phyloP scores from a whole-genome alignment of 2,888 invertebrate species.

The Patella pellucida region DNA sequence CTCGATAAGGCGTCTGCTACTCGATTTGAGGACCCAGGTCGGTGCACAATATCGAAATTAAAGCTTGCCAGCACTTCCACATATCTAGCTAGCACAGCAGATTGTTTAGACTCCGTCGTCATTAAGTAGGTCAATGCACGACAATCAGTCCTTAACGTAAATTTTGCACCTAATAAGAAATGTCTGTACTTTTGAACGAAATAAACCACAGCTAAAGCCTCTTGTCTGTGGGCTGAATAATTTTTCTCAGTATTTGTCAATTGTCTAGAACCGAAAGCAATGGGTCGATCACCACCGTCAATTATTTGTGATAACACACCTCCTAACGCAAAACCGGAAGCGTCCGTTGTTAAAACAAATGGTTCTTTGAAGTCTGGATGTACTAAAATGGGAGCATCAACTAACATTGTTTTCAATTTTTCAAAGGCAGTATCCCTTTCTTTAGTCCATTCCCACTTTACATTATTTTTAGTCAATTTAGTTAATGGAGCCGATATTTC shows the following conservation, averaged over 20 bases:
- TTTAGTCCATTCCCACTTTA: neutral
- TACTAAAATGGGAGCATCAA: neutral
- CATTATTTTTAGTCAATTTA: neutral
- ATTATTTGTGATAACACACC: neutral
- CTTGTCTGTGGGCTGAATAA: constrained; percentile 9
- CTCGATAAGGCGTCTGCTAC: constrained; percentile 2
- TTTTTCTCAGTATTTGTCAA: neutral
- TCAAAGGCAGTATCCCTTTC: neutral
- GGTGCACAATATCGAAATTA: neutral
- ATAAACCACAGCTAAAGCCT: neutral
- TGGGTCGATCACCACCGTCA: neutral
- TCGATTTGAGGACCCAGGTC: neutral
- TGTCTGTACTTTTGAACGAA: neutral
- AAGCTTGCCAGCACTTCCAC: neutral
- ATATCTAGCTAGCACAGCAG: constrained; percentile 1
- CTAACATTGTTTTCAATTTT: neutral
- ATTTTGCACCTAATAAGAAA: neutral
- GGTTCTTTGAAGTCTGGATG: neutral
- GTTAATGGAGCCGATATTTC: neutral
- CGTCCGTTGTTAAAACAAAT: neutral
- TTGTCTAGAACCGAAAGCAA: neutral
- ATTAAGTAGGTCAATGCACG: neutral
- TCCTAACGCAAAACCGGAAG: neutral
- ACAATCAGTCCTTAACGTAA: neutral
- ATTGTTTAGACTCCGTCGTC: neutral